Conservation (phyloP, 2,888 invertebrate species). For the Chesias legatella region DNA sequence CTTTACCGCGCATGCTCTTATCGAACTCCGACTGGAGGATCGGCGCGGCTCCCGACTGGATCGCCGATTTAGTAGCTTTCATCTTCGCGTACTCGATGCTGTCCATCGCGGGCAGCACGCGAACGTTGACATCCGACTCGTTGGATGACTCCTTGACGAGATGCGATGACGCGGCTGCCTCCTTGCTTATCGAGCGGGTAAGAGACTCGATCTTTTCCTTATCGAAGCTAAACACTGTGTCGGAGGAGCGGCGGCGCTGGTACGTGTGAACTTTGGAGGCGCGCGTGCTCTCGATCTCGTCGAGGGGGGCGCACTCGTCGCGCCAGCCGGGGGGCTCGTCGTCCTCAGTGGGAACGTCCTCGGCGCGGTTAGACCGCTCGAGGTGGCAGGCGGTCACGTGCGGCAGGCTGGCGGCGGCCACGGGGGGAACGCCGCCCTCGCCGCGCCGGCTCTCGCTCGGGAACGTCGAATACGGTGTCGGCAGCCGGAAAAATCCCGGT, state of each 20-base stretch:
- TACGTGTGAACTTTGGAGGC: constrained; percentile 71
- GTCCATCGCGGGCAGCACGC: constrained; percentile 75
- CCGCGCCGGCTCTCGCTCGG: constrained; percentile 81
- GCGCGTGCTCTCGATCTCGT: constrained; percentile 71
- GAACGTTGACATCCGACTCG: constrained; percentile 74
- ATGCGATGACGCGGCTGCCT: constrained; percentile 39
- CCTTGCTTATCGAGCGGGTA: constrained; percentile 67
- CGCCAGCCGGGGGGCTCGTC: constrained; percentile 81
- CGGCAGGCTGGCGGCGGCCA: constrained; percentile 85
- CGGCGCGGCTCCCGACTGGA: constrained; percentile 66
- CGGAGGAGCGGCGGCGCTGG: constrained; percentile 84
- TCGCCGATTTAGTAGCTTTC: constrained; percentile 54
- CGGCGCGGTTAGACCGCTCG: constrained; percentile 2
- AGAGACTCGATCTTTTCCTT: constrained; percentile 87
- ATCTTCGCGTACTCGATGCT: constrained; percentile 80
- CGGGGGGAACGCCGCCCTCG: constrained; percentile 82
- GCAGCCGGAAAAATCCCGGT: constrained; percentile 77
- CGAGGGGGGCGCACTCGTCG: constrained; percentile 74
- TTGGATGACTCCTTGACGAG: constrained; percentile 75
- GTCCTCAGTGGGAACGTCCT: constrained; percentile 57
- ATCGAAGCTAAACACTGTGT: constrained; percentile 87
- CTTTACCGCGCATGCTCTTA: constrained; percentile 62
- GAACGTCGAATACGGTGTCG: constrained; percentile 82
- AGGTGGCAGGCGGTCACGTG: constrained; percentile 80
- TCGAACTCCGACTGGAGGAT: constrained; percentile 83